Evolutionary conservation across 2,113 vertebrate species (phyloP).

Genomic region (Podilymbus podiceps): DNA sequence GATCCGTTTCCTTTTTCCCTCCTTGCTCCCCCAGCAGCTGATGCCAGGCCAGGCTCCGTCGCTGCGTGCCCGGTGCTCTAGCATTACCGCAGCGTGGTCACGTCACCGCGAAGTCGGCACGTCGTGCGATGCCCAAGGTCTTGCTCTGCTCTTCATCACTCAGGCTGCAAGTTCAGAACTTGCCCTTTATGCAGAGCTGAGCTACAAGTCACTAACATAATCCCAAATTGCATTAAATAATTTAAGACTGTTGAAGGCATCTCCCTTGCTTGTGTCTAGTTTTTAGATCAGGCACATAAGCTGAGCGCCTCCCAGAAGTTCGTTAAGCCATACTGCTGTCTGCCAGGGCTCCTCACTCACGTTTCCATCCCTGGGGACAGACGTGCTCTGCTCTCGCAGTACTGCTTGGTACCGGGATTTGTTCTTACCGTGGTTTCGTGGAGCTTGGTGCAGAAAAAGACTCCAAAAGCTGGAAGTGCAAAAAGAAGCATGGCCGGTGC

Average conservation of each 20-base stretch:
- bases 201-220: not conserved
- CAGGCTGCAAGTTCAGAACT: not conserved
- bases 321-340: rapidly evolving
- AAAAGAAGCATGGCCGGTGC: not conserved
- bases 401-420: not conserved
- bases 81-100: not conserved
- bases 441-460: not conserved
- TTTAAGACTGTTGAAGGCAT: not conserved
- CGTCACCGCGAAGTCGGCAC: not conserved
- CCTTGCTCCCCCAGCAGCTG: not conserved
- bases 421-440: not conserved
- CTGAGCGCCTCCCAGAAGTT: not conserved
- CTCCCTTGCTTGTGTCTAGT: not conserved
- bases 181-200: rapidly evolving
- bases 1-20: not conserved
- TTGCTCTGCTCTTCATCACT: not conserved
- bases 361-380: rapidly evolving
- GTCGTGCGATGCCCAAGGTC: not conserved
- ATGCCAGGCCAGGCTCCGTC: not conserved
- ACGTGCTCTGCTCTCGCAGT: not conserved
- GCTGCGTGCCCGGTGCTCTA: not conserved
- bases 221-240: not conserved
- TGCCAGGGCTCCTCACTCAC: not conserved
- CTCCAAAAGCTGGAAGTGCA: not conserved
- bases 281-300: rapidly evolving